Percentiles rank a stretch among this genome's conserved stretches.
phyloP scores from a whole-genome alignment of 2,888 invertebrate genomes.

The Esperia sulphurella region DNA sequence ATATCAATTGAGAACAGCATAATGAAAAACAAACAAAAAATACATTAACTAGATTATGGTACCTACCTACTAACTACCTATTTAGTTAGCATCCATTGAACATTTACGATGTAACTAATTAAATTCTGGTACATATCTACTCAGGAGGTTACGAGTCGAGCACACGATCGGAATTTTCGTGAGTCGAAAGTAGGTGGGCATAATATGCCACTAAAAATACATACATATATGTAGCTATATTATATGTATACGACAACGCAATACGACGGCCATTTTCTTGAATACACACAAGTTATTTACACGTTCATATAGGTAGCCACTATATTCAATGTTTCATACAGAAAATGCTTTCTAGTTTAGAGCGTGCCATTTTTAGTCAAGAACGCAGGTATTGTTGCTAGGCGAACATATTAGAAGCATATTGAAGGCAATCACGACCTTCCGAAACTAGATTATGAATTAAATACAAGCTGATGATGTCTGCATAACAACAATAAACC shows the following conservation, averaged over 20 bases:
- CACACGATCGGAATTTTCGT: background rate
- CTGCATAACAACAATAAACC: background rate
- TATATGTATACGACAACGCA: background rate
- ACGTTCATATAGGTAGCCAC: constrained; percentile 13
- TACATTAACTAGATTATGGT: background rate
- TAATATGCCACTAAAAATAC: constrained; percentile 1
- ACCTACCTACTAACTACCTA: background rate
- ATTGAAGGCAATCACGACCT: constrained; percentile 28
- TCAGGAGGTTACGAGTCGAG: background rate
- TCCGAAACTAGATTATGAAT: constrained; percentile 37
- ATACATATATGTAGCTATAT: constrained; percentile 1
- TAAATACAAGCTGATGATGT: constrained; percentile 19
- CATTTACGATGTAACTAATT: background rate
- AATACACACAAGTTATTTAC: constrained; percentile 28
- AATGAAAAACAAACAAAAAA: background rate
- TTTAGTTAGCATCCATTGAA: too few relatives aligned
- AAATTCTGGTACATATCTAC: background rate
- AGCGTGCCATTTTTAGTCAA: constrained; percentile 70
- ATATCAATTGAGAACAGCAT: background rate
- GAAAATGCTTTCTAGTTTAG: constrained; percentile 55
- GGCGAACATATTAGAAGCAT: constrained; percentile 38
- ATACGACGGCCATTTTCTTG: constrained; percentile 40
- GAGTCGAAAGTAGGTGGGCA: background rate
- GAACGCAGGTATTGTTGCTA: constrained; percentile 54
- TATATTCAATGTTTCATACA: constrained; percentile 39